phyloP scores from a whole-genome alignment of 1,140 invertebrate species.

The Phymorhynchus buccinoides region DNA sequence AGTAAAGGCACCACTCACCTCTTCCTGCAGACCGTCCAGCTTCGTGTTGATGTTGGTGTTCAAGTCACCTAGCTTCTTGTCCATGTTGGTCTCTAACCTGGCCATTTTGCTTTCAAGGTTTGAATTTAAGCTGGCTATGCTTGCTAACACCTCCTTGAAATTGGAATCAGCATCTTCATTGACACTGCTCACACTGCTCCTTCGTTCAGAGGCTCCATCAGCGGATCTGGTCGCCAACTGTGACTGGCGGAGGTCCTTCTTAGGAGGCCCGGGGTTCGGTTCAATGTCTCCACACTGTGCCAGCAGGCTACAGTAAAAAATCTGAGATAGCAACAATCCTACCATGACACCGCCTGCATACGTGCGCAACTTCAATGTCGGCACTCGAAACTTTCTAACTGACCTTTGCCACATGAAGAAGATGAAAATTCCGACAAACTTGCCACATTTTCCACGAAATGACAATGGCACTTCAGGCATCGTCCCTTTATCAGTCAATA shows the following conservation, averaged over 20 bases:
- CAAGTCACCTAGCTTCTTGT: background rate
- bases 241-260: background rate
- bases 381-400: background rate
- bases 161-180: background rate
- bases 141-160: background rate
- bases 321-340: background rate
- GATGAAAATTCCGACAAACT: background rate
- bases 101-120: background rate
- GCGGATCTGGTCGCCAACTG: background rate
- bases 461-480: background rate
- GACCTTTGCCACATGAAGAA: background rate
- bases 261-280: background rate
- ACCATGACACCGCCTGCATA: background rate
- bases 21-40: background rate
- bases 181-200: background rate
- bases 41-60: background rate
- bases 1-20: background rate
- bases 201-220: background rate
- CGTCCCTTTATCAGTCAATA: too few species aligned
- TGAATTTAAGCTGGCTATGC: background rate
- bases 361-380: background rate
- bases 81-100: background rate
- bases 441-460: background rate
- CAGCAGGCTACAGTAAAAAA: background rate
- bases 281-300: background rate